phyloP scores from a whole-genome alignment of 2,888 invertebrate species.

The Diaperis boleti region DNA sequence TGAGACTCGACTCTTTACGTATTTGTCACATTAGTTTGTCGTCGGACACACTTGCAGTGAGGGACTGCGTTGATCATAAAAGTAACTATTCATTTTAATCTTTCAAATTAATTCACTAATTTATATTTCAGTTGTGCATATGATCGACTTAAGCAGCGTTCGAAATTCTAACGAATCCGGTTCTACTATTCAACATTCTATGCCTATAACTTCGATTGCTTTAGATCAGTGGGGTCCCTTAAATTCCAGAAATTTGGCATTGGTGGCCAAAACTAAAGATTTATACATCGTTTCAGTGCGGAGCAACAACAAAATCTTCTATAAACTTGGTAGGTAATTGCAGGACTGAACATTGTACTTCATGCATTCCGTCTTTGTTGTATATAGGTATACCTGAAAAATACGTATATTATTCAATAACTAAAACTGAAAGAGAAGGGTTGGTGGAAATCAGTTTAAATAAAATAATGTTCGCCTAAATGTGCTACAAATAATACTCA shows the following conservation, averaged over 20 bases:
- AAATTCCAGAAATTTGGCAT: constrained; percentile 84
- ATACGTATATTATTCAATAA: too few species aligned
- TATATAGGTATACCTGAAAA: too few species aligned
- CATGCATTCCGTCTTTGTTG: neutral
- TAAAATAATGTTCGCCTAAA: too few species aligned
- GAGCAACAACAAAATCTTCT: constrained; percentile 73
- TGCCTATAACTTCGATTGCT: constrained; percentile 84
- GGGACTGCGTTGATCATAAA: constrained; percentile 88
- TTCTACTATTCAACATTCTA: constrained; percentile 80
- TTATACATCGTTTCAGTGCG: constrained; percentile 84
- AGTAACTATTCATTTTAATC: constrained; percentile 66
- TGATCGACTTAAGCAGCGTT: constrained; percentile 86
- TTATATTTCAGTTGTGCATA: constrained; percentile 76
- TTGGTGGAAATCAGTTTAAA: too few species aligned
- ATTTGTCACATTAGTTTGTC: constrained; percentile 84
- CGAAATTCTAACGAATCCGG: constrained; percentile 79
- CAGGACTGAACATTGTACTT: neutral
- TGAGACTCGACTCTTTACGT: constrained; percentile 85
- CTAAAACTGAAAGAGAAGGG: too few species aligned
- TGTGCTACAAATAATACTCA: too few species aligned
- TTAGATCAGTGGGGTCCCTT: constrained; percentile 87
- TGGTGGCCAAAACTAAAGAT: constrained; percentile 91
- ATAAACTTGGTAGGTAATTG: constrained; percentile 75
- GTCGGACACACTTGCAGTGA: constrained; percentile 86
- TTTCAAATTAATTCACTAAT: neutral